These are phyloP conservation scores for Balearica regulorum DNA, from an alignment of 2,797 vertebrate genomes.

Conservation along the genomic window DNA sequence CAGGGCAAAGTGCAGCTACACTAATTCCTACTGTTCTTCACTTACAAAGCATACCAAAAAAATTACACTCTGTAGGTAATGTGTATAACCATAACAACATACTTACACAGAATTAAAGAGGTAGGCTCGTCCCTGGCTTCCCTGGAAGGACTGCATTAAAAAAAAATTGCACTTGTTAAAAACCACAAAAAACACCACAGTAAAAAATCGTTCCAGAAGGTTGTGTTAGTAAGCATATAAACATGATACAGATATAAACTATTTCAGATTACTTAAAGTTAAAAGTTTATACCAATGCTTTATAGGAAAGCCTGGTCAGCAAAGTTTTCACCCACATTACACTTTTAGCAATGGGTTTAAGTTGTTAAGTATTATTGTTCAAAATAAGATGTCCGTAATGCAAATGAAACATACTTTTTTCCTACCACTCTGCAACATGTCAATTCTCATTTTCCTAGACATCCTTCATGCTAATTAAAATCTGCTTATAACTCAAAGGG, in stretches of 20 bases:
- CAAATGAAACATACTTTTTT: background rate
- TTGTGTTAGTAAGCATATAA: background rate
- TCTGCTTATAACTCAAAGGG: background rate
- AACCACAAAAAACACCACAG: background rate
- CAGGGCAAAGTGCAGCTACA: background rate
- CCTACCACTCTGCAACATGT: background rate
- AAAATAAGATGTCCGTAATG: background rate
- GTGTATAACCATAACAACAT: background rate
- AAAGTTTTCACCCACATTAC: background rate
- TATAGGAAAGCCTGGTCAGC: background rate
- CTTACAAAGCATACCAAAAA: background rate
- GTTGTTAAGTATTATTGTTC: background rate
- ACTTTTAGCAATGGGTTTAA: background rate
- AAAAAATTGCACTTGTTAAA: background rate
- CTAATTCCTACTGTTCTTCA: background rate
- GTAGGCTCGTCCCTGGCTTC: constrained; percentile 97
- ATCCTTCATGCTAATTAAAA: background rate
- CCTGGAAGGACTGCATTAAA: constrained; percentile 90
- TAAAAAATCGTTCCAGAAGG: background rate
- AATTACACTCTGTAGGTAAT: background rate
- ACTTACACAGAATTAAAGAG: constrained; percentile 99
- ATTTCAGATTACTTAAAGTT: background rate
- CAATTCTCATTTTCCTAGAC: background rate
- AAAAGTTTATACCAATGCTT: background rate
- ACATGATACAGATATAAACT: background rate